phyloP scores from a whole-genome alignment of 2,888 invertebrate genomes.

The Conus canariensis region DNA sequence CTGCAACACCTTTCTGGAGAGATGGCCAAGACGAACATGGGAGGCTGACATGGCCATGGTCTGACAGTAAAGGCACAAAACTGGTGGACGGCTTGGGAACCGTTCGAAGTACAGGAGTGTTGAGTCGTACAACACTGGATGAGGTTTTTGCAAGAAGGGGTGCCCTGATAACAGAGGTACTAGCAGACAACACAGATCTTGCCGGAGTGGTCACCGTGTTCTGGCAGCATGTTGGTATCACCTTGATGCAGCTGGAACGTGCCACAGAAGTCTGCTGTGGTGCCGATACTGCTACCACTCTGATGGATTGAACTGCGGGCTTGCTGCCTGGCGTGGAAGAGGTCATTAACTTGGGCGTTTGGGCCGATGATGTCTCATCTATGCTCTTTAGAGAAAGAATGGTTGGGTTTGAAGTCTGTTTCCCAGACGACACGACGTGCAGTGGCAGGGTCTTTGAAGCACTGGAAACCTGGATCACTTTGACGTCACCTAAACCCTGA shows the following conservation, averaged over 20 bases:
- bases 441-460: background rate
- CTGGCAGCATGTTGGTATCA: background rate
- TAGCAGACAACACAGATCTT: background rate
- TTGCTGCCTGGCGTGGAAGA: too few species aligned
- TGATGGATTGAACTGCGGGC: background rate
- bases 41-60: background rate
- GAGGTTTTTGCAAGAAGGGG: background rate
- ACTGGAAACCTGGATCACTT: constrained; percentile 8
- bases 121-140: background rate
- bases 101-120: background rate
- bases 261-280: background rate
- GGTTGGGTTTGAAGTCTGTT: background rate
- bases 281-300: background rate
- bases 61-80: background rate
- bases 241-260: background rate
- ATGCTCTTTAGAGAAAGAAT: background rate
- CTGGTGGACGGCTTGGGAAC: background rate
- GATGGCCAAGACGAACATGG: background rate
- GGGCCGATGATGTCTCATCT: background rate
- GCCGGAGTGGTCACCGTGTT: background rate
- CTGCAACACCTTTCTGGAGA: background rate
- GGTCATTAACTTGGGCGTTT: background rate
- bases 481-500: background rate
- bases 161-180: background rate
- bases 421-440: background rate